phyloP scores from a whole-genome alignment of 2,888 invertebrate species.

The Drosophila borborema region DNA sequence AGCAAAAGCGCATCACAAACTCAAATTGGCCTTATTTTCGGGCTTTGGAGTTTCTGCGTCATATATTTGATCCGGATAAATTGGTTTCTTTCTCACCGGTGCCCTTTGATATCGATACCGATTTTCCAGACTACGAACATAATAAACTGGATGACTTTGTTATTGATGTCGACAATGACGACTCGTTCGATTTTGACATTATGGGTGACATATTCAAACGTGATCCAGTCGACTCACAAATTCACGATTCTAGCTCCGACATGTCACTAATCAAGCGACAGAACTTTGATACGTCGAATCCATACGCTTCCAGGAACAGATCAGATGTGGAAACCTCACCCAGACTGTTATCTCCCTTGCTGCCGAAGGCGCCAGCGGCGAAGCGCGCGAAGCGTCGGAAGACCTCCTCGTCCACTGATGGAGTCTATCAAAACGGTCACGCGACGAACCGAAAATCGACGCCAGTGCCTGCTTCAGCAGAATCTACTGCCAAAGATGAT shows the following conservation, averaged over 20 bases:
- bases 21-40: slow-evolving; percentile 64
- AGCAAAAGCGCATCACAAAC: slow-evolving; percentile 16
- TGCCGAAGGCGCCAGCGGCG: slow-evolving; percentile 19
- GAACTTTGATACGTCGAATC: slow-evolving; percentile 16
- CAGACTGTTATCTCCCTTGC: slow-evolving; percentile 41
- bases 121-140: slow-evolving; percentile 3
- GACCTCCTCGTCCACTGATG: slow-evolving; percentile 42
- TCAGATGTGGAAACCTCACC: slow-evolving; percentile 53
- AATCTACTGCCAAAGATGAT: slow-evolving; percentile 45
- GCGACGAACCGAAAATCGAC: not conserved
- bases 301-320: slow-evolving; percentile 10
- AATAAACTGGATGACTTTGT: slow-evolving; percentile 47
- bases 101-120: slow-evolving; percentile 10
- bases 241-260: slow-evolving; percentile 33
- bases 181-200: slow-evolving; percentile 68
- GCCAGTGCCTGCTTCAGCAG: not conserved
- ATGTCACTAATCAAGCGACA: slow-evolving; percentile 21
- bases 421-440: slow-evolving; percentile 13
- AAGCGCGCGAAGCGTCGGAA: slow-evolving; percentile 47
- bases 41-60: slow-evolving; percentile 59
- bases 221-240: slow-evolving; percentile 16
- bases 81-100: slow-evolving; percentile 49
- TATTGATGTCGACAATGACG: slow-evolving; percentile 65
- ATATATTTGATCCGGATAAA: slow-evolving; percentile 59
- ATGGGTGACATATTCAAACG: slow-evolving; percentile 67